Base-by-base conservation (phyloP, 2,888 invertebrate genomes). In the Argyresthia albistria region DNA sequence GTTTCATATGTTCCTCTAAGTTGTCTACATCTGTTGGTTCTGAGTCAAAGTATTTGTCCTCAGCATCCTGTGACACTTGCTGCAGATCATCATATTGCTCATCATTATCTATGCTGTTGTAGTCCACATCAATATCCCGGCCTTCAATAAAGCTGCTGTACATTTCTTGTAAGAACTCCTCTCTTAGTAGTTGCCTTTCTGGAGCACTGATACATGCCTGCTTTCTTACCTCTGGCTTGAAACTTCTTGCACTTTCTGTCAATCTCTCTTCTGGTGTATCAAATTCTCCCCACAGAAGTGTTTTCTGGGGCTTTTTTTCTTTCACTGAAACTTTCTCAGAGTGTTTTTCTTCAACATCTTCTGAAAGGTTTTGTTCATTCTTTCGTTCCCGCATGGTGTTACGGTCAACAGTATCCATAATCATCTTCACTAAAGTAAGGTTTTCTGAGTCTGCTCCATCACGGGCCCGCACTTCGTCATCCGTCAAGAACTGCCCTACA, bases 31-130 rank as follows among this genome's bases (percentile, higher is more conserved):
- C 91, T 58, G 93, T 92, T 35, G 91, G 90, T 72, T 96, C 96
- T 4, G 93, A 92, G 73, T 96, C 96, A 83, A 97, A 97, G 74
- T 97, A 97, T 67, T 92, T 93, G 62, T 97, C 97, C 76, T 97
- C 96, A 59, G 92, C 94, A 78, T 97, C 97, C 63, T 92, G 92
- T 45, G 80, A 74, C 12, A 79, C 70, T 64, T 91, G 91, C 55
- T 92, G 76, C 52, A 93, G 89, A 55, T 92, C 92, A 57, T 97
- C 97, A 76, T 94, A 94, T 52, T 92, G 91, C 46, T 93, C 90
- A 81, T 96, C 93, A 60, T 92, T 88, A 73, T 97, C 97, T 4
- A 97, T 93, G 57, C 88, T 83, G 43, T 91, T 86, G 67, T 97
- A 97, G 76, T 97, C 95, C 80, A 96, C 94, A 59, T 95, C 93